A percentile compares a stretch with the other conserved stretches of the same genome.
Evolutionary conservation across 2,113 vertebrate genomes (phyloP).

Genomic region (Atrichornis clamosus): DNA sequence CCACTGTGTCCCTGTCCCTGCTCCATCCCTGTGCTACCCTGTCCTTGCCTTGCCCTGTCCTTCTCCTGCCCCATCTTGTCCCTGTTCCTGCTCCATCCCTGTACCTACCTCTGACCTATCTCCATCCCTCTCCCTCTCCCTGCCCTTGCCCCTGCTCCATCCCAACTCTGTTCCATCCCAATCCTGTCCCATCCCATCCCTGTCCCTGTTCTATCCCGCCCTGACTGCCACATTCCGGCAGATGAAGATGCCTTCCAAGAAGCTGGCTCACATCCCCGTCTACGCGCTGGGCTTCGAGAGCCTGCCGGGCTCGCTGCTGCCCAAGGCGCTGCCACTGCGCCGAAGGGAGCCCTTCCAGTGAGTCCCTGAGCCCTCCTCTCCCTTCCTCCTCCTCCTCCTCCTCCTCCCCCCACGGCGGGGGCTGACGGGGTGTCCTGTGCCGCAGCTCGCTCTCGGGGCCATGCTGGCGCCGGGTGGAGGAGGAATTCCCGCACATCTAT

Average conservation of each 20-base stretch:
- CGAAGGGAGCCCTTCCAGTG: conserved; percentile 87
- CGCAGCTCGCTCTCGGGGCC: conserved; percentile 82
- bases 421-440: not conserved
- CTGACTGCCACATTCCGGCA: conserved; percentile 1
- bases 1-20: not conserved
- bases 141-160: not conserved
- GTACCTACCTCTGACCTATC: not conserved
- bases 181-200: too few relatives aligned
- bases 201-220: not conserved
- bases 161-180: not conserved
- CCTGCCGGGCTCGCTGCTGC: conserved; percentile 21
- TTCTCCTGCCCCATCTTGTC: not conserved
- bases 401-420: not conserved
- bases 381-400: not conserved
- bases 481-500: conserved; percentile 94
- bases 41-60: not conserved
- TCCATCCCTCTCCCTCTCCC: not conserved
- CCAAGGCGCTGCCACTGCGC: conserved; percentile 65
- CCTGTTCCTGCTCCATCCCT: too few relatives aligned
- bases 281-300: conserved; percentile 91
- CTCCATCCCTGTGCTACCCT: not conserved
- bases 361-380: conserved; percentile 56
- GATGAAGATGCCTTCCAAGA: conserved; percentile 98
- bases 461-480: conserved; percentile 83
- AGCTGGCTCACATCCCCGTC: conserved; percentile 92